Conservation (phyloP, 2,113 vertebrate genomes). For the Urocolius indicus region DNA sequence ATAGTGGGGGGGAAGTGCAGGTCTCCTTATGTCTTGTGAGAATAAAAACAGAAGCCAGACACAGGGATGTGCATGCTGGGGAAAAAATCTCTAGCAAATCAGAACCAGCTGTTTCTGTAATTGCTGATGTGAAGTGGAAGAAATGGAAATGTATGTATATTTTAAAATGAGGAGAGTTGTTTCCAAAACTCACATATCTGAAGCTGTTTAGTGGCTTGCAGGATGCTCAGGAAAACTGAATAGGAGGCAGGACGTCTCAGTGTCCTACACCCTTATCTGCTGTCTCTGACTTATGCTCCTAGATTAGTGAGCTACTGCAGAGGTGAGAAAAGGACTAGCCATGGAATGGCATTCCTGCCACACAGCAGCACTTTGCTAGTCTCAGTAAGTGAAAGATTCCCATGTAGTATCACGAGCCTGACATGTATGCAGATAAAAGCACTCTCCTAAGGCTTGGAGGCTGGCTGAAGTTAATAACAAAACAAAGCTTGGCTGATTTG, state of each 20-base stretch:
- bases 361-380: not conserved
- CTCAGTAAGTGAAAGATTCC: not conserved
- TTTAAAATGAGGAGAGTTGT: not conserved
- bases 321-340: not conserved
- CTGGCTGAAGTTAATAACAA: not conserved
- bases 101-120: not conserved
- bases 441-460: not conserved
- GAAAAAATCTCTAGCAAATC: not conserved
- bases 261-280: not conserved
- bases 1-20: not conserved
- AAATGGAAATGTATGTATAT: not conserved
- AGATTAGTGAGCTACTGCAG: not conserved
- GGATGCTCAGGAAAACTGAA: not conserved
- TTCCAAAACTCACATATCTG: not conserved
- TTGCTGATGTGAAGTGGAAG: not conserved
- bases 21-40: not conserved
- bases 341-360: not conserved
- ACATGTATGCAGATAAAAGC: not conserved
- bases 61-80: not conserved
- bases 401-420: not conserved
- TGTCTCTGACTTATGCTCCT: not conserved
- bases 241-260: not conserved
- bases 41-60: not conserved
- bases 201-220: not conserved
- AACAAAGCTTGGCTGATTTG: not conserved